Conservation (phyloP, 2,113 vertebrate genomes). For the Mastomys coucha region DNA sequence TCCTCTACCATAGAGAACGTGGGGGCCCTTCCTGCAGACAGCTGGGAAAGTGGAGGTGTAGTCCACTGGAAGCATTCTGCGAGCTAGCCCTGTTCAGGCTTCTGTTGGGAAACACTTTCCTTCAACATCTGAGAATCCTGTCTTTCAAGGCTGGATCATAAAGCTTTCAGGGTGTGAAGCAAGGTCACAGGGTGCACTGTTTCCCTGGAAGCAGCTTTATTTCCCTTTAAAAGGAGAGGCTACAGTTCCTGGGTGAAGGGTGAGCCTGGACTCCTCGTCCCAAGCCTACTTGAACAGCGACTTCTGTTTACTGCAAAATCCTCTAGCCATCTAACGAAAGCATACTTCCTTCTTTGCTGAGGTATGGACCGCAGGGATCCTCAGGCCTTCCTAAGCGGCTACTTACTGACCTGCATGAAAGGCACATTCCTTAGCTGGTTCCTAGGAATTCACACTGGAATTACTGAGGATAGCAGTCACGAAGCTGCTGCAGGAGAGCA, state of each 20-base stretch:
- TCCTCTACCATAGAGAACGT: neutral
- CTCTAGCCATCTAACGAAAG: neutral
- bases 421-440: neutral
- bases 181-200: too few species aligned
- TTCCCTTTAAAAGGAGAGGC: neutral
- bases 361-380: fast-evolving
- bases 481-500: neutral
- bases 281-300: neutral
- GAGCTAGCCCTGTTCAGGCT: neutral
- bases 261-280: neutral
- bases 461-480: neutral
- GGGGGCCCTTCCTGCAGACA: neutral
- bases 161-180: neutral
- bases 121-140: neutral
- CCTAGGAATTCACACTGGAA: neutral
- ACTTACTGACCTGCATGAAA: too few species aligned
- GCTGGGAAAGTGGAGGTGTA: neutral
- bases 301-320: neutral
- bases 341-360: neutral
- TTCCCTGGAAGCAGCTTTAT: neutral
- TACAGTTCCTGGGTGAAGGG: neutral
- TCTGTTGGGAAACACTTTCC: neutral
- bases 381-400: neutral
- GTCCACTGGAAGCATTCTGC: neutral
- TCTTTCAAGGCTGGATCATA: neutral